Evolutionary conservation across 1,140 invertebrate species (phyloP).

Genomic region (Camponotus vicinus): DNA sequence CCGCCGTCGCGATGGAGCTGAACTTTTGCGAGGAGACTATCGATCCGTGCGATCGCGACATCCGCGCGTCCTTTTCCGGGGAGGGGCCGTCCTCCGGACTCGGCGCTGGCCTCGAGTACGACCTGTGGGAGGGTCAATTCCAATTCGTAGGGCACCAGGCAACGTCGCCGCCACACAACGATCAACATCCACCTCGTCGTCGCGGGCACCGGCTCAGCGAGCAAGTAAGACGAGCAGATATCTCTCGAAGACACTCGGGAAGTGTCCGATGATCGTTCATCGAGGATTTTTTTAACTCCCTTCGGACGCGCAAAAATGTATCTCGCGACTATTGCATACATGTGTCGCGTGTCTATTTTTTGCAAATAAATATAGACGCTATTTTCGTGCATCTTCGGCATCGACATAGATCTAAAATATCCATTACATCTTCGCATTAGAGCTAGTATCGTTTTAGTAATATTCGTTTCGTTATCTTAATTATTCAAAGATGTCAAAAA

Average conservation of each 20-base stretch:
- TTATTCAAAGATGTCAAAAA: neutral
- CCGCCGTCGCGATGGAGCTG: constrained; percentile 54
- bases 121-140: constrained; percentile 95
- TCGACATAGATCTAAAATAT: neutral
- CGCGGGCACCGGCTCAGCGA: constrained; percentile 70
- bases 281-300: neutral
- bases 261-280: neutral
- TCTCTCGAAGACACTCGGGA: neutral
- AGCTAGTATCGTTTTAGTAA: neutral
- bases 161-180: neutral
- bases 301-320: too few species aligned
- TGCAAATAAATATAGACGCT: neutral
- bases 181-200: constrained; percentile 59
- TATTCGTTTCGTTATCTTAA: neutral
- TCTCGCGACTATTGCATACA: neutral
- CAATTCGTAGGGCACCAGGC: constrained; percentile 89
- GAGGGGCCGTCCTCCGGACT: constrained; percentile 70
- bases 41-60: constrained; percentile 63
- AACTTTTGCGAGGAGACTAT: constrained; percentile 53
- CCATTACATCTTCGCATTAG: neutral
- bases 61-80: constrained; percentile 61
- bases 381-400: constrained; percentile 2
- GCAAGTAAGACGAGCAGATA: constrained; percentile 77
- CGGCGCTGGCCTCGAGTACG: constrained; percentile 89
- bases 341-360: neutral